Evolutionary conservation across 2,113 vertebrate species (phyloP).

Genomic region (Felis catus): F.catus_Fca126_mat1.0 CM031413.1:165168001-165168500

Average conservation of each 20-base stretch:
- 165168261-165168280: accelerated
- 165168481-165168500: not conserved
- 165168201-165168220: accelerated
- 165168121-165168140: not conserved
- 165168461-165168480: not conserved
- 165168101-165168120: not conserved
- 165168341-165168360: not conserved
- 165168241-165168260: too few relatives aligned
- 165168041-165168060: too few relatives aligned
- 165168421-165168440: not conserved
- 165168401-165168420: not conserved
- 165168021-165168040: not conserved
- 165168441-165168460: accelerated
- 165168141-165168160: too few relatives aligned
- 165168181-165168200: accelerated
- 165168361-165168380: not conserved
- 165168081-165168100: not conserved
- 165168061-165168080: not conserved
- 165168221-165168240: too few relatives aligned
- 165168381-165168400: not conserved
- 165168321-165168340: not conserved
- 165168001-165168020: accelerated
- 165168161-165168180: not conserved
- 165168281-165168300: not conserved
- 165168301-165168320: not conserved